phyloP scores from a whole-genome alignment of 92 coral and sea anemone species.

The Ricordea florida region DNA sequence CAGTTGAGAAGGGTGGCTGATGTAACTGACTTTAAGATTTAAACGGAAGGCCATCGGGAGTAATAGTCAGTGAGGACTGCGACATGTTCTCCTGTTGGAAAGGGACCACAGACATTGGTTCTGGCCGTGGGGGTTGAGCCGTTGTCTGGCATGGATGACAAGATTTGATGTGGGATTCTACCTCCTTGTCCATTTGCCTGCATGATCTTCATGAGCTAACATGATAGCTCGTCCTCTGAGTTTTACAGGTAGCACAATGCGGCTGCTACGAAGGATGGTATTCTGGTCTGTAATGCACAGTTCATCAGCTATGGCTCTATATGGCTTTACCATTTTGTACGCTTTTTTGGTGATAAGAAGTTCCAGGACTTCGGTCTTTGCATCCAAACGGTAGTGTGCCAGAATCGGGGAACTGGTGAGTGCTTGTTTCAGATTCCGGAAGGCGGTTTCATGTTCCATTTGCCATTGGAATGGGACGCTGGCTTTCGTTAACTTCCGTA shows the following conservation, averaged over 20 bases:
- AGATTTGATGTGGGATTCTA: conserved; percentile 6
- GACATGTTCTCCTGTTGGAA: conserved; percentile 41
- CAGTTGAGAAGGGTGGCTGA: conserved; percentile 24
- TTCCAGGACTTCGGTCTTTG: neutral
- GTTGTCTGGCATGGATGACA: conserved; percentile 43
- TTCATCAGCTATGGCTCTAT: conserved; percentile 25
- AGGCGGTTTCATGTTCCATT: conserved; percentile 17
- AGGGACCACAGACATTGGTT: conserved; percentile 72
- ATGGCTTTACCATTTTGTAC: conserved; percentile 21
- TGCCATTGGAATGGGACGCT: conserved; percentile 24
- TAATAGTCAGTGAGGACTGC: conserved; percentile 52
- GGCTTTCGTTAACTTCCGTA: conserved; percentile 36
- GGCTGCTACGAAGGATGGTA: conserved; percentile 31
- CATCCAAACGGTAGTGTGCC: conserved; percentile 48
- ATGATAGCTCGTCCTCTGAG: conserved; percentile 28
- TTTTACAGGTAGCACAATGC: conserved; percentile 31
- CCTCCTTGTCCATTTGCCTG: conserved; percentile 47
- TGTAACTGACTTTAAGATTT: conserved; percentile 40
- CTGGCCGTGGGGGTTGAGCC: conserved; percentile 19
- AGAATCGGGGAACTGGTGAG: conserved; percentile 33
- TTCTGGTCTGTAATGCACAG: conserved; percentile 31
- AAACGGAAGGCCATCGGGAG: conserved; percentile 61
- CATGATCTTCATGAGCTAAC: conserved; percentile 45
- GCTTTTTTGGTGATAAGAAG: neutral
- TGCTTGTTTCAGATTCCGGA: conserved; percentile 5